Evolutionary conservation across 2,888 invertebrate species (phyloP), one percentile per base, ranked within the genome.

Genomic region (Oxycera nigricornis): DNA sequence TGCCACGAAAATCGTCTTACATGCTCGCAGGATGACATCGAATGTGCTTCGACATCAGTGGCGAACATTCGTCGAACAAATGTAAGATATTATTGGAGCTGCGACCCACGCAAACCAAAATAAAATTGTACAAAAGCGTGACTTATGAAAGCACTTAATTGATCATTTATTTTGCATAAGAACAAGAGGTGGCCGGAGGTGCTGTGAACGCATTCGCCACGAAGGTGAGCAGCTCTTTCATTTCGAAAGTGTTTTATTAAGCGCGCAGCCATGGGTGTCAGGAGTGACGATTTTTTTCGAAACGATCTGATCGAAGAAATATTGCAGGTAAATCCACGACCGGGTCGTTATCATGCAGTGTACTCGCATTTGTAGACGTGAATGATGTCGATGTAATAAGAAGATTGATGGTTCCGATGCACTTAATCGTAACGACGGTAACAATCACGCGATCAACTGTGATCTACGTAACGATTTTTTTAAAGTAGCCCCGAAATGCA

Each of bases 91-190:
- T 39, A 62, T 62, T 41, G 41, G 31, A 24, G 55, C 70, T 70
- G 55, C 70, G 22, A 20, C 70, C 70, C 55, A 70, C 70, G 70
- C 70, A 70, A 55, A 70, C 70, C 22, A 70, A 70, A 70, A 70
- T 70, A n/a, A 31, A 55, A 30, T 52, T 24, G 20, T 30, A 31
- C 70, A 20, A 17, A 70, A 31, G 55, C 70, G 70, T 70, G 70
- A 70, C 70, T 70, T 70, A 55, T 70, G 70, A 70, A 70, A 70
- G 55, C 70, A 70, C 70, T 70, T 70, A 70, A 70, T 70, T 70
- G 70, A 70, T 70, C 70, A 70, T 55, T 70, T 70, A 70, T 52
- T 70, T 70, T 70, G 70, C 70, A 70, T 70, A 70, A 70, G 70
- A 70, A 70, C 55, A 70, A 70, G 52, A 30, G 24, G 55, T 55